Evolutionary conservation across 2,113 vertebrate genomes (phyloP), one percentile per base, ranked within the genome.

Genomic region (Upupa epops): DNA sequence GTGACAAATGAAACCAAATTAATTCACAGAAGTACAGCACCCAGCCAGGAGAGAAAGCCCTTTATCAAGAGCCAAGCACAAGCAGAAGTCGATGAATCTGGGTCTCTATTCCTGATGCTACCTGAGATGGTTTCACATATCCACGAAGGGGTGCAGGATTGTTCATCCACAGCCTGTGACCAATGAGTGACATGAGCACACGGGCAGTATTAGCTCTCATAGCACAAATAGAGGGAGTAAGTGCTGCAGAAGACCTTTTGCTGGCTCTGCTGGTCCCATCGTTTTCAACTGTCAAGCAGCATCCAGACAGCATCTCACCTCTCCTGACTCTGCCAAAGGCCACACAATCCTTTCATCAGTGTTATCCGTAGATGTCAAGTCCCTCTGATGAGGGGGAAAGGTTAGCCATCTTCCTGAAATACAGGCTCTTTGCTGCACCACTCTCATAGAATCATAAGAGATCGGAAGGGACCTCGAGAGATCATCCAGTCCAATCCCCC

Each of bases 201-300:
- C 63, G 64, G 61, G 58, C 78, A 75, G 21, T 45, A 31, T 1
- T 2, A 1, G 28, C n/a, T 59, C 83, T 42, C 1, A 0, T 0
- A 1, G 59, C 21, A 80, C 8, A 1, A 66, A 56, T 22, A 74
- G 25, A 64, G 37, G 13, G 24, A 74, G 5, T 9, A 34, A 7
- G 13, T 42, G 45, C 34, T 65, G 40, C 48, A 51, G 2, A 40
- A 71, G 3, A 56, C 12, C 42, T 54, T 61, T 21, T 6, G 2
- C 70, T 61, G 26, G 28, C 37, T 58, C 51, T 31, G 20, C 34
- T 64, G 40, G 29, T 29, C 52, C 15, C 65, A 59, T 0, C 1
- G 6, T 52, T 58, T 31, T 13, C 45, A 65, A 37, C 54, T 56
- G 56, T 56, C 58, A 52, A 69, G 26, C 3, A 6, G 74, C 34